Percentiles rank a stretch among this genome's conserved stretches.
phyloP scores from a whole-genome alignment of 2,888 invertebrate species.

The Machimus rusticus region DNA sequence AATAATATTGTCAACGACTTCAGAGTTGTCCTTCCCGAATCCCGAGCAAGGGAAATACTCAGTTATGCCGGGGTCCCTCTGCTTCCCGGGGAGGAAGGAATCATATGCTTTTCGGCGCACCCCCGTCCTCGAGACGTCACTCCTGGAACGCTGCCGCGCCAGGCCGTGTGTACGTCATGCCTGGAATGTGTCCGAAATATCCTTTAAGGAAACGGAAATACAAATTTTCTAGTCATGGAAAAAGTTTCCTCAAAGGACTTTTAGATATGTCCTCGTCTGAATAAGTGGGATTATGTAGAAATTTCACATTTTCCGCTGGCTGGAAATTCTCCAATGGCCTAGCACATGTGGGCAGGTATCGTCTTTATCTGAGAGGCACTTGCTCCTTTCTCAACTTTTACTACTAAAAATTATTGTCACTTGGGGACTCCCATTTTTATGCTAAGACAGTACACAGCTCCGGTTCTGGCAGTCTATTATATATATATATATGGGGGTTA shows the following conservation, averaged over 20 bases:
- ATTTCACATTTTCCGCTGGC: conserved; percentile 15
- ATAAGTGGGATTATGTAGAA: conserved; percentile 32
- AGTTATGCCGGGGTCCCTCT: background rate
- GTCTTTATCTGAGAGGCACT: conserved; percentile 6
- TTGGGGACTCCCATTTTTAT: conserved; percentile 20
- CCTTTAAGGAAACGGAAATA: conserved; percentile 40
- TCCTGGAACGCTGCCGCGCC: background rate
- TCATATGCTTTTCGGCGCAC: background rate
- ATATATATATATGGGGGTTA: no score
- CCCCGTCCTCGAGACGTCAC: conserved; percentile 4
- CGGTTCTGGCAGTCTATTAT: background rate
- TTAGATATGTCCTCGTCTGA: conserved; percentile 19
- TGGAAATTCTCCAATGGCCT: background rate
- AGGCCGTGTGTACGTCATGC: background rate
- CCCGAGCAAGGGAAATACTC: conserved; percentile 2
- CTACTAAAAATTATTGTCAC: conserved; percentile 31
- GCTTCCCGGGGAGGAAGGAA: background rate
- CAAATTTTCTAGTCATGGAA: conserved; percentile 41
- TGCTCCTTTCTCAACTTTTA: conserved; percentile 29
- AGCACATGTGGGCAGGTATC: conserved; percentile 17
- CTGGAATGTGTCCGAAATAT: conserved; percentile 38
- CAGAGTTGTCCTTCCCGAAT: background rate
- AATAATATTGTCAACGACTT: conserved; percentile 32
- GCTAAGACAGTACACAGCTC: background rate
- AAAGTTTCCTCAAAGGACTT: conserved; percentile 37